Evolutionary conservation across 2,113 vertebrate genomes (phyloP), one percentile per base, ranked within the genome.

Genomic region (Chaetodon auriga): DNA sequence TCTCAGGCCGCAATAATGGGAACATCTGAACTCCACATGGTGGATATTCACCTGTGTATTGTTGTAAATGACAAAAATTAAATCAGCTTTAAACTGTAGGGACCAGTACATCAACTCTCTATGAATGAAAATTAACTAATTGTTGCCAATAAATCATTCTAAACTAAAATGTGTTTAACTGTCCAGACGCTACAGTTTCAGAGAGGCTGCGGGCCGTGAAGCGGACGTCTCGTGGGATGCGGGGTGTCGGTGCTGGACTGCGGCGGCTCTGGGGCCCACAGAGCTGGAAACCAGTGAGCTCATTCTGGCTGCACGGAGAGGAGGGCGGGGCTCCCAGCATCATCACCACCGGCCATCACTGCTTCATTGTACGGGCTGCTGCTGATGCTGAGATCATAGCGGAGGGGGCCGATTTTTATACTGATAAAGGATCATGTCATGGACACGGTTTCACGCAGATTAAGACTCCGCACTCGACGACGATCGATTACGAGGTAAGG

Each of bases 321-420:
- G 92, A 94, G 91, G 95, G 95, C 94, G 94, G 94, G 92, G 95
- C 91, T 92, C 87, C 87, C 83, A 82, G 77, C 91, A 93, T 89
- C 94, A 90, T 93, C 93, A 92, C 85, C 86, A 84, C 89, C 89
- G 85, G 90, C 92, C 93, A 92, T 92, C 89, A 57, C 85, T 81
- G 80, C 86, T 87, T 93, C 92, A 92, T 94, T 92, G 93, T 94
- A 90, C 86, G 75, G 51, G 43, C 43, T 45, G 94, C 91, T 93
- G 94, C 91, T 94, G 93, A 94, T 95, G 94, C 92, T 94, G 92
- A 87, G 87, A 51, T 72, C 82, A 2, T 35, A 80, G 74, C 55
- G 74, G 66, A 80, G 54, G 68, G 75, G 7, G 43, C 2, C 54
- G 43, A 35, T 49, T 48, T 19, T 41, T 9, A 53, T n/a, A 38